phyloP scores from a whole-genome alignment of 2,888 invertebrate genomes.

The Lysandra coridon region DNA sequence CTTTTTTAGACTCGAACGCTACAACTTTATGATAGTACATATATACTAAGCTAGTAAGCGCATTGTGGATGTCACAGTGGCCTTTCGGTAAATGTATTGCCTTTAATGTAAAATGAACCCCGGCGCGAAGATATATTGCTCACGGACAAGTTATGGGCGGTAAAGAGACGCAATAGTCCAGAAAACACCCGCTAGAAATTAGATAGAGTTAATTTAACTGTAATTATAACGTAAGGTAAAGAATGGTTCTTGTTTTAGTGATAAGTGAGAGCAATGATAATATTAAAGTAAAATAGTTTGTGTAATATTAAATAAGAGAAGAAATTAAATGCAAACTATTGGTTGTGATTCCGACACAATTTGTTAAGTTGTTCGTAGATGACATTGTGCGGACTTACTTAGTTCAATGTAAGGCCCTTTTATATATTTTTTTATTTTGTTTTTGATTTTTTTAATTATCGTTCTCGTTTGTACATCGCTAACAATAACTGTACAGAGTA shows the following conservation, averaged over 20 bases:
- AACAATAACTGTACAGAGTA: constrained; percentile 81
- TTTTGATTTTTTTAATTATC: constrained; percentile 73
- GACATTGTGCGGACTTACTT: constrained; percentile 67
- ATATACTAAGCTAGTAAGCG: constrained; percentile 68
- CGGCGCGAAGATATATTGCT: constrained; percentile 46
- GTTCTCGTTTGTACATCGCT: constrained; percentile 80
- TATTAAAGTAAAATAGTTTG: constrained; percentile 69
- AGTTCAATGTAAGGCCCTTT: constrained; percentile 69
- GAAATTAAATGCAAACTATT: constrained; percentile 80
- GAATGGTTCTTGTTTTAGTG: constrained; percentile 79
- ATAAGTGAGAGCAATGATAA: constrained; percentile 78
- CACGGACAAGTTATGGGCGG: constrained; percentile 56
- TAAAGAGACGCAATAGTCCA: constrained; percentile 68
- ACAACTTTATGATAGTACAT: constrained; percentile 56
- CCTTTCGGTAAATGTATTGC: constrained; percentile 64
- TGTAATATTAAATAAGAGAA: constrained; percentile 77
- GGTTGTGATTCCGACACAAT: constrained; percentile 81
- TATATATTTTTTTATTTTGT: constrained; percentile 60
- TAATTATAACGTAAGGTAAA: constrained; percentile 77
- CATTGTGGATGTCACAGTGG: constrained; percentile 73
- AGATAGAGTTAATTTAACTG: constrained; percentile 78
- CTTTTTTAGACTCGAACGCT: constrained; percentile 59
- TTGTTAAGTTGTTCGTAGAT: constrained; percentile 78
- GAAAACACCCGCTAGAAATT: constrained; percentile 75
- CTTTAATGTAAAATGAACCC: constrained; percentile 66